Percentiles rank a stretch among this genome's conserved stretches.
These are phyloP conservation scores for Gallinago stenura DNA, from an alignment of 2,797 vertebrate species.

Conservation along the genomic window DNA sequence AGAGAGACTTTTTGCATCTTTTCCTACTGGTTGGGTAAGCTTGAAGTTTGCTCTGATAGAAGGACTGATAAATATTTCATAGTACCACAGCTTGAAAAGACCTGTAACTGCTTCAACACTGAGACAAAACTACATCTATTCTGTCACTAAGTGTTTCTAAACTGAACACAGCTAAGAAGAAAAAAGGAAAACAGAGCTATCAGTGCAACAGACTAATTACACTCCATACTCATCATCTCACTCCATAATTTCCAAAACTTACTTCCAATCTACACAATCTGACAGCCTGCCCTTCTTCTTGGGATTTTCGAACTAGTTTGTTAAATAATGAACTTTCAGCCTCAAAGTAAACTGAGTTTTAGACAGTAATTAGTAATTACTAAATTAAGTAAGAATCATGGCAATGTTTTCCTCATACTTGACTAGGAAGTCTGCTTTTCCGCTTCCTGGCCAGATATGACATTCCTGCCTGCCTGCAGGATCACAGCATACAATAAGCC, in stretches of 20 bases:
- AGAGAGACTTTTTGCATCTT: neutral
- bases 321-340: neutral
- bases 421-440: neutral
- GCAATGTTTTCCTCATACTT: neutral
- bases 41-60: neutral
- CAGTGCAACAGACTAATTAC: neutral
- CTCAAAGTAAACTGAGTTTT: neutral
- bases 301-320: neutral
- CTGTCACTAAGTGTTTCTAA: neutral
- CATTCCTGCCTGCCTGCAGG: neutral
- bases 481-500: neutral
- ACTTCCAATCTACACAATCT: neutral
- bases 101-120: neutral
- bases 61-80: slow-evolving; percentile 23
- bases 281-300: neutral
- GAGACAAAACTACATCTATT: neutral
- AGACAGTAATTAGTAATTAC: neutral
- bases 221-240: neutral
- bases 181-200: neutral
- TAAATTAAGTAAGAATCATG: too few species aligned
- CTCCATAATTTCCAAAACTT: neutral
- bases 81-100: neutral
- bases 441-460: neutral
- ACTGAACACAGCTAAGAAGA: neutral
- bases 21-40: neutral